Evolutionary conservation across 2,888 invertebrate species (phyloP).

Genomic region (Phymatocera aterrima): DNA sequence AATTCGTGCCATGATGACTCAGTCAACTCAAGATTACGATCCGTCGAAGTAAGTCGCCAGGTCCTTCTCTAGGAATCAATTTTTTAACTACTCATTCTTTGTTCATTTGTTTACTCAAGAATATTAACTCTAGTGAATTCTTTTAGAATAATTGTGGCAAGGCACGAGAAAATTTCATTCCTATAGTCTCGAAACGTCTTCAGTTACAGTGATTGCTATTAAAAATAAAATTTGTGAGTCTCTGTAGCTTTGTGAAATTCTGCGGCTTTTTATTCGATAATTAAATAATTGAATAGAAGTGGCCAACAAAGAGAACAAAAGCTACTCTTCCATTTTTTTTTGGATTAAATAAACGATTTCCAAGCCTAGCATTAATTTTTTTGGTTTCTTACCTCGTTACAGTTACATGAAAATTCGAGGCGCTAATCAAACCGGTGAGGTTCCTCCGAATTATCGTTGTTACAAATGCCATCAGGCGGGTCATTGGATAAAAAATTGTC

Average conservation of each 20-base stretch:
- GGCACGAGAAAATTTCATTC: not conserved
- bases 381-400: slow-evolving; percentile 54
- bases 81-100: no score
- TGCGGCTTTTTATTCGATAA: not conserved
- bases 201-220: not conserved
- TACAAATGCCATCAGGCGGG: slow-evolving; percentile 96
- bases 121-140: slow-evolving; percentile 48
- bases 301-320: no score
- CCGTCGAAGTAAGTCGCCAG: slow-evolving; percentile 94
- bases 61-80: no score
- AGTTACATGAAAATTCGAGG: slow-evolving; percentile 94
- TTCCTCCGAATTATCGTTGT: slow-evolving; percentile 95
- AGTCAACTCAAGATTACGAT: slow-evolving; percentile 97
- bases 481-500: slow-evolving; percentile 99
- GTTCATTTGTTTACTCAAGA: no score
- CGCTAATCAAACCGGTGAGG: slow-evolving; percentile 91
- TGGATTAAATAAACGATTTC: not conserved
- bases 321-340: not conserved
- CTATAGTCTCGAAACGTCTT: not conserved
- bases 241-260: not conserved
- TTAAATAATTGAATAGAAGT: not conserved
- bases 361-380: slow-evolving; percentile 23
- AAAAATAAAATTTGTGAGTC: not conserved
- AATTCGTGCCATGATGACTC: slow-evolving; percentile 97
- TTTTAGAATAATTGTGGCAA: not conserved